phyloP scores from a whole-genome alignment of 2,888 invertebrate genomes.

The Vannuccia rotundouncinata region DNA sequence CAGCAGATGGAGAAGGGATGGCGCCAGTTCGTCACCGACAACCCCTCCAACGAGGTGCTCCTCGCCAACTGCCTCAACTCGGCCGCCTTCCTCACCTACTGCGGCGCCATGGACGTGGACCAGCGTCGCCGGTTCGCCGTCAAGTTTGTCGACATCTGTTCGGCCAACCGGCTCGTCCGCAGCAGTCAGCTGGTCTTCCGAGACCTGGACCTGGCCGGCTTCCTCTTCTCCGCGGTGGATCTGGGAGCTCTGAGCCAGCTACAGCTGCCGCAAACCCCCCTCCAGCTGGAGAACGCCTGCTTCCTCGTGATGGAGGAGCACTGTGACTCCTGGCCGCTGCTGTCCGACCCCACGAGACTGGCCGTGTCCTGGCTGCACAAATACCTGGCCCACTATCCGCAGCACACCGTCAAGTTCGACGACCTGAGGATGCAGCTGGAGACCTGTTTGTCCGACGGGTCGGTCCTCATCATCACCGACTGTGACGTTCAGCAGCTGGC shows the following conservation, averaged over 20 bases:
- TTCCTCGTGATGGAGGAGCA: constrained; percentile 53
- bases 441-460: constrained; percentile 54
- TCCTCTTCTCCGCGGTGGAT: constrained; percentile 45
- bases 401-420: constrained; percentile 51
- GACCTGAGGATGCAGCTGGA: constrained; percentile 55
- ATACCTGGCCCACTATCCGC: constrained; percentile 46
- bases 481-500: constrained; percentile 48
- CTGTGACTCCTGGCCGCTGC: constrained; percentile 53
- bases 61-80: constrained; percentile 48
- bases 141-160: constrained; percentile 33
- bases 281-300: constrained; percentile 54
- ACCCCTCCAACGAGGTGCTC: not conserved
- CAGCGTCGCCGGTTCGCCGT: constrained; percentile 45
- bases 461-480: constrained; percentile 52
- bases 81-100: constrained; percentile 54
- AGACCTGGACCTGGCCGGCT: constrained; percentile 21
- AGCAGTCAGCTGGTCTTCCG: not conserved
- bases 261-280: constrained; percentile 47
- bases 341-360: constrained; percentile 53
- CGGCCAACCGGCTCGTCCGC: not conserved
- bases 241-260: constrained; percentile 49
- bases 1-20: constrained; percentile 35
- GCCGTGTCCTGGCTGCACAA: constrained; percentile 50
- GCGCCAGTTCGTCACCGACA: constrained; percentile 2
- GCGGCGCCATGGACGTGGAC: constrained; percentile 51